Conservation (phyloP, 2,888 invertebrate species). For the Apoda limacodes region DNA sequence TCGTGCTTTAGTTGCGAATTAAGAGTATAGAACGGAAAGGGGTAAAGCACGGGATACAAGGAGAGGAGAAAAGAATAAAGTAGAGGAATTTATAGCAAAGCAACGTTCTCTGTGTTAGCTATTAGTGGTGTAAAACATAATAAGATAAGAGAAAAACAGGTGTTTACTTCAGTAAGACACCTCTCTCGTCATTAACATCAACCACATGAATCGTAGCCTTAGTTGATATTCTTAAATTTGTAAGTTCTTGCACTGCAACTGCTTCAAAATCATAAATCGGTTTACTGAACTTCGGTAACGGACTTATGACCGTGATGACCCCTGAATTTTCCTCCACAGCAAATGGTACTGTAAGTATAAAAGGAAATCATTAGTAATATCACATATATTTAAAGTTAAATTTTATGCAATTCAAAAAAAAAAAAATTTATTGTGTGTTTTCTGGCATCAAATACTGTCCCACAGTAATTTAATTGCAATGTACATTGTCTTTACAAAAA, state of each 20-base stretch:
- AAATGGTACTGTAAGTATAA: constrained; percentile 80
- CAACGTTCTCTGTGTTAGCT: too few species aligned
- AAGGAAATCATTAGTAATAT: constrained; percentile 1
- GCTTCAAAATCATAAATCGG: constrained; percentile 85
- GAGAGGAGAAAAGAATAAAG: too few species aligned
- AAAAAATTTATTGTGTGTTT: too few species aligned
- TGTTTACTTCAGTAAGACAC: constrained; percentile 71
- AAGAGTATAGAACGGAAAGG: too few species aligned
- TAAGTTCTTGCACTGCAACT: constrained; percentile 74
- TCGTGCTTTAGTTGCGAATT: too few species aligned
- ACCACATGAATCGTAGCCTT: constrained; percentile 89
- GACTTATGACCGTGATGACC: constrained; percentile 86
- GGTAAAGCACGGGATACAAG: too few species aligned
- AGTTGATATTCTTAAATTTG: constrained; percentile 77
- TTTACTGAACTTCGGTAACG: constrained; percentile 75
- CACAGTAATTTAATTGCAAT: too few species aligned
- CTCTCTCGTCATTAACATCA: constrained; percentile 78
- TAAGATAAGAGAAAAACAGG: constrained; percentile 11
- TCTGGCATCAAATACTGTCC: too few species aligned
- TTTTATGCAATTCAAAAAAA: not conserved
- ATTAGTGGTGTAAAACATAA: not conserved
- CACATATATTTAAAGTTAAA: not conserved
- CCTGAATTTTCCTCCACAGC: constrained; percentile 91
- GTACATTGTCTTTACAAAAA: too few species aligned
- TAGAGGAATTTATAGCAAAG: too few species aligned